A percentile compares a stretch with the other conserved stretches of the same genome.
Evolutionary conservation across 2,113 vertebrate species (phyloP).

Genomic region (Neolamprologus hecqui): DNA sequence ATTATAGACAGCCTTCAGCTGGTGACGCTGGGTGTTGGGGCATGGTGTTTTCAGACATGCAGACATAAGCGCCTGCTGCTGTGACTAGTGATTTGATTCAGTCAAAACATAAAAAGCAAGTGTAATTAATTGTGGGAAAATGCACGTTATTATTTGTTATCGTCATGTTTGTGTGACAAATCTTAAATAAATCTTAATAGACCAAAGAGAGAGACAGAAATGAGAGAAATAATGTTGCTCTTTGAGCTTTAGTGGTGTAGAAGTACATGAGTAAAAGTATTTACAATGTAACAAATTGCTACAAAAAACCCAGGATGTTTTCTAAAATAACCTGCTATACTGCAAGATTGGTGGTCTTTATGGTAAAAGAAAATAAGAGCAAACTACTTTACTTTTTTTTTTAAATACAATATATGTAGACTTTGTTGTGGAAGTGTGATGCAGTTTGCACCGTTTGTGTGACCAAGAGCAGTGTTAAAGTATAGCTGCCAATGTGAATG

Average conservation of each 20-base stretch:
- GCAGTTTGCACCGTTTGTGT: not conserved
- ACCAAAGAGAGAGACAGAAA: not conserved
- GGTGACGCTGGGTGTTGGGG: not conserved
- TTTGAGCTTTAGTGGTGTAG: not conserved
- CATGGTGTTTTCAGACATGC: not conserved
- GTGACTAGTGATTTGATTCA: not conserved
- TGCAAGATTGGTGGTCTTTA: not conserved
- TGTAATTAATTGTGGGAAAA: not conserved
- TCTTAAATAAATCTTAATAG: not conserved
- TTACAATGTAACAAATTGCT: not conserved
- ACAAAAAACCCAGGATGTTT: not conserved
- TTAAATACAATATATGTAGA: not conserved
- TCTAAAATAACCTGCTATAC: not conserved
- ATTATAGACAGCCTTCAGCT: not conserved
- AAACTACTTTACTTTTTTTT: not conserved
- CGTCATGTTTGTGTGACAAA: not conserved
- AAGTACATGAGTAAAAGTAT: fast-evolving
- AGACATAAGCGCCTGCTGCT: not conserved
- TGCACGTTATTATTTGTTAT: fast-evolving
- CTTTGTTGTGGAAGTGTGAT: not conserved
- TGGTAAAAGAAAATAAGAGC: not conserved
- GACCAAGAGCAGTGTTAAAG: not conserved
- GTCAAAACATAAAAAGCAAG: not conserved
- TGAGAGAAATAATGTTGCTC: not conserved
- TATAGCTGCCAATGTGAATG: not conserved